phyloP scores from a whole-genome alignment of 2,113 vertebrate genomes.

The Leptosomus discolor region DNA sequence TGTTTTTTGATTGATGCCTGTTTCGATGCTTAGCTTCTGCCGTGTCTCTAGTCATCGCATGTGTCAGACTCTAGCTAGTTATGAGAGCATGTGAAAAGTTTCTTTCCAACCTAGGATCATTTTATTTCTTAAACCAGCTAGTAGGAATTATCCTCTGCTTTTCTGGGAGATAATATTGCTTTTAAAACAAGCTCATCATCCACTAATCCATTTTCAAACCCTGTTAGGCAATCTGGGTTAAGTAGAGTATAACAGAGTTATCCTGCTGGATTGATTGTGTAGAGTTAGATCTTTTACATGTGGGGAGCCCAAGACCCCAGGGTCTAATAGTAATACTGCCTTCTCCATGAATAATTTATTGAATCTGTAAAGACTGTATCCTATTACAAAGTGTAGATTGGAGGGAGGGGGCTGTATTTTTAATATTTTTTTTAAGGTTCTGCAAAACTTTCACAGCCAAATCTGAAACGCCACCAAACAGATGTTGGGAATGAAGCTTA shows the following conservation, averaged over 20 bases:
- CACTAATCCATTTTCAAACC: constrained; percentile 71
- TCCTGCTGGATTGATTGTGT: constrained; percentile 53
- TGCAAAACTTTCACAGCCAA: background rate
- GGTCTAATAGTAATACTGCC: constrained; percentile 67
- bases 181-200: constrained; percentile 72
- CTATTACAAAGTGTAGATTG: constrained; percentile 17
- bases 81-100: background rate
- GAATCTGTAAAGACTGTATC: background rate
- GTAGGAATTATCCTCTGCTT: constrained; percentile 45
- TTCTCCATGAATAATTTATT: constrained; percentile 67
- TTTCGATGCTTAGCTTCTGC: background rate
- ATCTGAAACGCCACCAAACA: background rate
- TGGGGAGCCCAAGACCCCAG: constrained; percentile 55
- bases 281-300: constrained; percentile 59
- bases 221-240: constrained; percentile 63
- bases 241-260: constrained; percentile 56
- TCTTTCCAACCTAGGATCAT: constrained; percentile 8
- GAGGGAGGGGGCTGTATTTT: background rate
- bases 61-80: background rate
- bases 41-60: background rate
- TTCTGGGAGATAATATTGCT: constrained; percentile 46
- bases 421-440: background rate
- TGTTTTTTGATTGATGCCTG: background rate
- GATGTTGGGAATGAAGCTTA: background rate
- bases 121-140: constrained; percentile 56